Conservation (phyloP, 2,797 vertebrate genomes). For the Oophaga sylvatica region DNA sequence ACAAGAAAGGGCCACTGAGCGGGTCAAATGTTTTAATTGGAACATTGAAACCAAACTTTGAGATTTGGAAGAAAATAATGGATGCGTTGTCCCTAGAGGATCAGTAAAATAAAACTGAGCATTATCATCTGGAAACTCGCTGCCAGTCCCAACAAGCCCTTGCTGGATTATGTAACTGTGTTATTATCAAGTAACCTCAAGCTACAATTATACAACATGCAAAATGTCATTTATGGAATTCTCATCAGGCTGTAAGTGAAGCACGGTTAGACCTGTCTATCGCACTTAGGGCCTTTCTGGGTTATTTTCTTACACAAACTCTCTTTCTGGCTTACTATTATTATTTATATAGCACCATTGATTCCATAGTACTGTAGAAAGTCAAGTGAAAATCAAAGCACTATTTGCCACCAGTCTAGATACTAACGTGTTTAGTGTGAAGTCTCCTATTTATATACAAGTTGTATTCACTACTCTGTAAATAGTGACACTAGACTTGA, state of each 20-base stretch:
- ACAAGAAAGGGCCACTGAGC: neutral
- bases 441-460: neutral
- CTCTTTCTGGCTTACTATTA: neutral
- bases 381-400: neutral
- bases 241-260: constrained; percentile 23
- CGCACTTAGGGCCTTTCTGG: neutral
- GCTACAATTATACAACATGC: constrained; percentile 53
- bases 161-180: constrained; percentile 51
- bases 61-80: constrained; percentile 29
- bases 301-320: constrained; percentile 4
- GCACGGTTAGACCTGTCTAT: constrained; percentile 18
- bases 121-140: constrained; percentile 40
- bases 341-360: too few species aligned
- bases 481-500: constrained; percentile 1
- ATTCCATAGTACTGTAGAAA: neutral
- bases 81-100: constrained; percentile 32
- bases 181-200: constrained; percentile 56
- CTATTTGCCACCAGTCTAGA: neutral
- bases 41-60: neutral
- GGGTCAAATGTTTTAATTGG: neutral
- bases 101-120: constrained; percentile 36
- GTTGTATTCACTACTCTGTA: neutral
- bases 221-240: constrained; percentile 49
- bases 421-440: neutral
- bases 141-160: constrained; percentile 41